Conservation (phyloP, 2,888 invertebrate species). For the Chrysolina haemoptera region DNA sequence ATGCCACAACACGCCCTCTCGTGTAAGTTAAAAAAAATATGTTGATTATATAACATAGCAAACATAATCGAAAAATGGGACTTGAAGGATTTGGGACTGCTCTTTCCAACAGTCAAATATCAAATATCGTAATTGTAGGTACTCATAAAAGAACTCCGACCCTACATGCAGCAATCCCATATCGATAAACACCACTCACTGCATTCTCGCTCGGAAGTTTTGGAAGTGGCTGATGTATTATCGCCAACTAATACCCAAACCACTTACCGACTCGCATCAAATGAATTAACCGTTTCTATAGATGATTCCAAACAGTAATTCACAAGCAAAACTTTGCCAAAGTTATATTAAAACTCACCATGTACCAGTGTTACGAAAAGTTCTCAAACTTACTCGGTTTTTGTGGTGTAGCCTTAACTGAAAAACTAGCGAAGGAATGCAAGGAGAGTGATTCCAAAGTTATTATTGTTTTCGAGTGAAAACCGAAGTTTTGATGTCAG, state of each 20-base stretch:
- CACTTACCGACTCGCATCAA: conserved; percentile 1
- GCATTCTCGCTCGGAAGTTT: not conserved
- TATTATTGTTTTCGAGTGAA: not conserved
- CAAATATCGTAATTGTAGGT: too few species aligned
- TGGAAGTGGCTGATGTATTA: not conserved
- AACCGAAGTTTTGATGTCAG: too few species aligned
- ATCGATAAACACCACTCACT: conserved; percentile 1
- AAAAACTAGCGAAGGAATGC: not conserved
- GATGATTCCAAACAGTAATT: not conserved
- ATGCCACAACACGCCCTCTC: too few species aligned
- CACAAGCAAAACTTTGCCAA: not conserved
- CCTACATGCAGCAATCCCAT: not conserved
- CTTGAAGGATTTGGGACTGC: too few species aligned
- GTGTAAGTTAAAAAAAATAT: too few species aligned
- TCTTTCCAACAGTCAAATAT: too few species aligned
- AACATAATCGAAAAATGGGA: too few species aligned
- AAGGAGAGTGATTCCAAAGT: not conserved
- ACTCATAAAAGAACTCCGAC: not conserved
- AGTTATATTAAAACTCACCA: not conserved
- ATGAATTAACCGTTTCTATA: conserved; percentile 9
- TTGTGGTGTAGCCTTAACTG: not conserved
- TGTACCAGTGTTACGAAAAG: not conserved
- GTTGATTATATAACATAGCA: too few species aligned
- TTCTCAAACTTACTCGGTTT: not conserved
- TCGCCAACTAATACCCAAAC: conserved; percentile 2